Conservation (phyloP, 1,140 invertebrate genomes). For the Drosophila sproati region DNA sequence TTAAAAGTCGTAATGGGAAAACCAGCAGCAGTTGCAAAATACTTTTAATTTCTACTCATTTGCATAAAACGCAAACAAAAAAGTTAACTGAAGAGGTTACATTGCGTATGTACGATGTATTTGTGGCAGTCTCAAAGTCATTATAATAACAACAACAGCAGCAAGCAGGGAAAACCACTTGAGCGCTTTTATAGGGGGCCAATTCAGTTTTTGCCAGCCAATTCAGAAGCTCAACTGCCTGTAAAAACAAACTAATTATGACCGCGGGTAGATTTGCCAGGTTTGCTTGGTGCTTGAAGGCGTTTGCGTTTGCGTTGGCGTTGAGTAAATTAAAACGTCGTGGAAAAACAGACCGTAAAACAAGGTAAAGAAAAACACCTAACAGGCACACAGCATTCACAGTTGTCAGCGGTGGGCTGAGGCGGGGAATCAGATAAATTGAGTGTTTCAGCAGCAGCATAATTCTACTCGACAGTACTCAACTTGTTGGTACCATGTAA, state of each 20-base stretch:
- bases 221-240: constrained; percentile 75
- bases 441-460: constrained; percentile 10
- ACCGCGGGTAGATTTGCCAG: constrained; percentile 62
- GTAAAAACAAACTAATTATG: constrained; percentile 83
- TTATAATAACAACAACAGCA: constrained; percentile 20
- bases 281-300: constrained; percentile 10
- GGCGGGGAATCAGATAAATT: constrained; percentile 4
- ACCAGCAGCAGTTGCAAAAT: neutral
- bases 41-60: neutral
- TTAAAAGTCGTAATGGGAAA: neutral
- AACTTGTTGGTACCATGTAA: neutral
- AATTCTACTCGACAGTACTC: neutral
- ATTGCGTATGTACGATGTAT: constrained; percentile 67
- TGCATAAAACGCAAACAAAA: constrained; percentile 1
- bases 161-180: constrained; percentile 43
- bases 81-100: constrained; percentile 3
- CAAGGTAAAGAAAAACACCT: constrained; percentile 41
- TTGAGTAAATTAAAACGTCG: constrained; percentile 77
- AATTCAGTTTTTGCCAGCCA: constrained; percentile 52
- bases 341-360: constrained; percentile 61
- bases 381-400: constrained; percentile 25
- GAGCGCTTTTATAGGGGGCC: constrained; percentile 52
- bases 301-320: constrained; percentile 16
- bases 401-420: neutral
- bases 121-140: constrained; percentile 49